Evolutionary conservation across 2,797 vertebrate genomes (phyloP).

Genomic region (Scyliorhinus canicula): DNA sequence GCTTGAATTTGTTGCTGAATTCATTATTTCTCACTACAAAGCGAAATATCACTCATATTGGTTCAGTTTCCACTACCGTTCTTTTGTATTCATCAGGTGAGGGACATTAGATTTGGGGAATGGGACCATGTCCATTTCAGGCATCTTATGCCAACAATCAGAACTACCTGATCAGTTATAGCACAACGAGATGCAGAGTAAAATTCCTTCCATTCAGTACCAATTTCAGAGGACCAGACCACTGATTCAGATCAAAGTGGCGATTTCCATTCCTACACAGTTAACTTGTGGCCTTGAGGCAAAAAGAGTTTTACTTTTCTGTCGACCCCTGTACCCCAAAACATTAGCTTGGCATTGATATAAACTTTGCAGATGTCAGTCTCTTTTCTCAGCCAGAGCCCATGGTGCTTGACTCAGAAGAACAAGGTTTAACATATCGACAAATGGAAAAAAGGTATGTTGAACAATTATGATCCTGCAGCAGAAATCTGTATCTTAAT

Average conservation of each 20-base stretch:
- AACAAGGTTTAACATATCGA: background rate
- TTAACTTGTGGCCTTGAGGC: background rate
- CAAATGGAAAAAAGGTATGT: background rate
- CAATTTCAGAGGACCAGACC: background rate
- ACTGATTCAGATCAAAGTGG: background rate
- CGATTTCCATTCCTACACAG: background rate
- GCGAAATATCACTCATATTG: background rate
- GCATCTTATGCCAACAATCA: background rate
- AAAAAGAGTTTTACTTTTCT: background rate
- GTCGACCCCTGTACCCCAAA: background rate
- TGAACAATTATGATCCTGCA: background rate
- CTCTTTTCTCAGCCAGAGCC: background rate
- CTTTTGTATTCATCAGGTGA: background rate
- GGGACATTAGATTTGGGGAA: background rate
- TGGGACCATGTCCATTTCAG: background rate
- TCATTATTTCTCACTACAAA: background rate
- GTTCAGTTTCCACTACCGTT: background rate
- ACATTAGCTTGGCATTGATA: background rate
- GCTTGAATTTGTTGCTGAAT: background rate
- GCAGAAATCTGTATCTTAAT: background rate
- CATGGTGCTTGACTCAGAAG: too few relatives aligned
- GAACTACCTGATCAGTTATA: background rate
- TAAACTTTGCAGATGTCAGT: background rate
- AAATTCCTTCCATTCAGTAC: background rate
- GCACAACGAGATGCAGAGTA: background rate